Evolutionary conservation across 2,888 invertebrate species (phyloP), one percentile per base, ranked within the genome.

Genomic region (Scaeva pyrastri): DNA sequence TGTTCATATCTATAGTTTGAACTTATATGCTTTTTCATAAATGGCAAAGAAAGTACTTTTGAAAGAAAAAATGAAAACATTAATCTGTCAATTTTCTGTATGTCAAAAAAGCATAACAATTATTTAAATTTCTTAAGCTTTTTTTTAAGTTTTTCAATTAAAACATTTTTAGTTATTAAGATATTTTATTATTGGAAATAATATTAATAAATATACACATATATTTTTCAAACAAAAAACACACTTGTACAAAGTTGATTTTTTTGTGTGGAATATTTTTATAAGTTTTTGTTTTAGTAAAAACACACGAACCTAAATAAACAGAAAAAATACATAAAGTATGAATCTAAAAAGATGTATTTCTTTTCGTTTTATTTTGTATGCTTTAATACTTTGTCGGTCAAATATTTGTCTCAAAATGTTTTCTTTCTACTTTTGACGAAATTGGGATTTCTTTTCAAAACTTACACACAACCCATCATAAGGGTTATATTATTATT

Each of bases 181-280:
- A 64, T 74, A 79, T 75, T 81, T 75, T 74, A 70, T 66, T 58
- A 73, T 72, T 68, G 26, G 11, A 66, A 55, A 58, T 70, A 50
- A 50, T 56, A 58, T 76, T 23, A 64, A 76, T 77, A 43, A 55
- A 31, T 62, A 31, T 80, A 43, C 45, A 41, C 19, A 19, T 14
- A 66, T 56, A 26, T 48, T 66, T 36, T 66, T 64, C 64, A 71
- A 76, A 58, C 75, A 56, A 72, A 56, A 72, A 58, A 66, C 85
- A 85, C 80, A 81, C 72, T 76, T 85, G 81, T 81, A 85, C 85
- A 85, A 85, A 85, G 75, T 75, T 68, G 50, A 39, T 85, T 66
- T 85, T 72, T 85, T 60, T 85, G 84, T 85, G 80, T 85, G 84
- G 68, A 72, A 43, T 77, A 60, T 64, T 84, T 71, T 55, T 66